These are phyloP conservation scores for Pseudois nayaur DNA, from an alignment of 2,113 vertebrate species.

Conservation along the genomic window DNA sequence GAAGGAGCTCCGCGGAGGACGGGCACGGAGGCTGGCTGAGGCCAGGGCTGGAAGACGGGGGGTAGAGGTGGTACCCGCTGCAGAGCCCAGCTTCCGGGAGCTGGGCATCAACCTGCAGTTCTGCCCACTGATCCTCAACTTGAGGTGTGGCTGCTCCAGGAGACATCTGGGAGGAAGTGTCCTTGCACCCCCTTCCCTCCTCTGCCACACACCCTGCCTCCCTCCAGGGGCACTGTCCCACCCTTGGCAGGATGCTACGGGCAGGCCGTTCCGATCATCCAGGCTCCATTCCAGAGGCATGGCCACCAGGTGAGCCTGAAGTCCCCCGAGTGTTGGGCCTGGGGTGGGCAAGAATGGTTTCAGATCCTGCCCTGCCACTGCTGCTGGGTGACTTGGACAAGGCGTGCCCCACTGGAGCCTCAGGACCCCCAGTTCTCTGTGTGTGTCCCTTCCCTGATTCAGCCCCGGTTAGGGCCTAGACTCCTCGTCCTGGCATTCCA, in stretches of 20 bases:
- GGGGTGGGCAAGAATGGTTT: not conserved
- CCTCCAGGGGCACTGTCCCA: not conserved
- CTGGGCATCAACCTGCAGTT: fast-evolving
- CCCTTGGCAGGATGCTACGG: not conserved
- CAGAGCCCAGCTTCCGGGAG: not conserved
- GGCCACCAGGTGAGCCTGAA: not conserved
- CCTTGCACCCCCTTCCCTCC: not conserved
- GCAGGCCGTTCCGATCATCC: not conserved
- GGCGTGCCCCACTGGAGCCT: not conserved
- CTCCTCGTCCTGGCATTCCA: not conserved
- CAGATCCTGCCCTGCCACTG: not conserved
- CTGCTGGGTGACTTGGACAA: not conserved
- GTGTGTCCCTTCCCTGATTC: not conserved
- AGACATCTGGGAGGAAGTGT: not conserved
- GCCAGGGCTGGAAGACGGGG: not conserved
- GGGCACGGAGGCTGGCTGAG: slow-evolving; percentile 11
- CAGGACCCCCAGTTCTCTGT: not conserved
- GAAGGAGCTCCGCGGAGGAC: slow-evolving; percentile 46
- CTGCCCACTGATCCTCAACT: not conserved
- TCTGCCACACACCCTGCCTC: not conserved
- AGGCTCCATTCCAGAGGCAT: not conserved
- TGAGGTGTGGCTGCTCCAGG: not conserved
- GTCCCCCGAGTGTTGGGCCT: not conserved
- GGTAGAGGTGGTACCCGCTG: not conserved
- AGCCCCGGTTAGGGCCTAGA: not conserved